Evolutionary conservation across 1,140 invertebrate species (phyloP).

Genomic region (Heliconius hermathena): DNA sequence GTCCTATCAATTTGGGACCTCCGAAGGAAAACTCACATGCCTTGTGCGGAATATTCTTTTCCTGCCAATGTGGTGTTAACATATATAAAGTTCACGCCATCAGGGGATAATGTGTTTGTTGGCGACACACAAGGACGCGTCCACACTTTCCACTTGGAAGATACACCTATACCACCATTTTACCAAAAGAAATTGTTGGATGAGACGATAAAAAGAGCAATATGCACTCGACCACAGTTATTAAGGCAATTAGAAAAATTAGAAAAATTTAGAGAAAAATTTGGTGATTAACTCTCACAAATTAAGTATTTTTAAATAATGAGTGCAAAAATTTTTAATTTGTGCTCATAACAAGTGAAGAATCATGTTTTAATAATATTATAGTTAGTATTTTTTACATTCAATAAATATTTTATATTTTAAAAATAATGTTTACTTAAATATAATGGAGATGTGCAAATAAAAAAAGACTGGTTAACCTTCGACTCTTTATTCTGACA

Average conservation of each 20-base stretch:
- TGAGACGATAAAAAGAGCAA: slow-evolving; percentile 82
- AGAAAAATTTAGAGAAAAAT: slow-evolving; percentile 59
- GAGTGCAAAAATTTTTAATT: background rate
- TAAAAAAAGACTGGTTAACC: background rate
- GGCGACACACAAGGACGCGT: slow-evolving; percentile 85
- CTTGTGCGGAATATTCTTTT: slow-evolving; percentile 83
- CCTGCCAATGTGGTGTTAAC: slow-evolving; percentile 72
- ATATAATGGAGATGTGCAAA: slow-evolving; percentile 19
- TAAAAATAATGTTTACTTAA: background rate
- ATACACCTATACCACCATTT: slow-evolving; percentile 86
- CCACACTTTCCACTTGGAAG: slow-evolving; percentile 85
- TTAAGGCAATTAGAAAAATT: slow-evolving; percentile 83
- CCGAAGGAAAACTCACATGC: slow-evolving; percentile 84
- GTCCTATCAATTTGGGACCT: slow-evolving; percentile 89
- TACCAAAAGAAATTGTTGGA: slow-evolving; percentile 84
- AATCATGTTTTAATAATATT: slow-evolving; percentile 4
- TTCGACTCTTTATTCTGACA: slow-evolving; percentile 35
- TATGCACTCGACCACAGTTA: slow-evolving; percentile 84
- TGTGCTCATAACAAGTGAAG: background rate
- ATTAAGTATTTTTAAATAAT: background rate
- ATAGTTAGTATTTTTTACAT: background rate
- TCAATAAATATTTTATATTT: too few relatives aligned
- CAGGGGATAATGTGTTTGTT: slow-evolving; percentile 85
- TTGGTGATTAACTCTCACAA: slow-evolving; percentile 30
- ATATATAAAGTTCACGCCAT: slow-evolving; percentile 83